Conservation (phyloP, 1,140 invertebrate genomes). For the Aplysia californica region DNA sequence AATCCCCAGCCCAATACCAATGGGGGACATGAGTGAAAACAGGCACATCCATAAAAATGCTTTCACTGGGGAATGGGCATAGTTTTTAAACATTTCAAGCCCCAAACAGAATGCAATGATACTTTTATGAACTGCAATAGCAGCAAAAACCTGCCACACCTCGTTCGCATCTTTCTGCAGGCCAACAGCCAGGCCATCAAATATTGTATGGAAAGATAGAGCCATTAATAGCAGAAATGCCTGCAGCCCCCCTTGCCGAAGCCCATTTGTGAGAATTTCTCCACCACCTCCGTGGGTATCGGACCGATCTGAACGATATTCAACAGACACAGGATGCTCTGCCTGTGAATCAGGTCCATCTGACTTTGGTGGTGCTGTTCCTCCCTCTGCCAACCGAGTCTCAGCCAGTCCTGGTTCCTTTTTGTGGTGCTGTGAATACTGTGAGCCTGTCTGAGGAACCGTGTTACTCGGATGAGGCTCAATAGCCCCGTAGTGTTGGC, state of each 20-base stretch:
- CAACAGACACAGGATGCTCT: not conserved
- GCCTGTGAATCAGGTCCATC: not conserved
- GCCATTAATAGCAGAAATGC: conserved; percentile 51
- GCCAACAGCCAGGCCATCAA: conserved; percentile 59
- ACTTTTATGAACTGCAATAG: conserved; percentile 75
- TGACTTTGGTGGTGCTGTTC: not conserved
- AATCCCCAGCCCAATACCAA: conserved; percentile 73
- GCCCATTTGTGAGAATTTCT: no score
- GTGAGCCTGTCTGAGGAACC: not conserved
- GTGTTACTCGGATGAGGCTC: not conserved
- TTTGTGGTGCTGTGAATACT: not conserved
- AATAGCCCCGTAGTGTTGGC: not conserved
- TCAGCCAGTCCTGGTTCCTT: not conserved
- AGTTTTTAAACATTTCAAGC: conserved; percentile 74
- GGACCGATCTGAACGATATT: not conserved
- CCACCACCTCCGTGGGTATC: no score
- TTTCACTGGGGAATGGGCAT: conserved; percentile 69
- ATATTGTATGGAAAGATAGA: conserved; percentile 57
- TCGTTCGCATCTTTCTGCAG: conserved; percentile 67
- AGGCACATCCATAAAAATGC: conserved; percentile 50
- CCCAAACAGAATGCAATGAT: conserved; percentile 84
- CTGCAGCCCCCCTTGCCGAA: conserved; percentile 48
- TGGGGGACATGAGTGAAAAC: conserved; percentile 77
- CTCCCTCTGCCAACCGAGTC: not conserved
- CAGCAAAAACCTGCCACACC: conserved; percentile 78